Percentiles rank a stretch among this genome's conserved stretches.
These are phyloP conservation scores for Thunnus thynnus DNA, from an alignment of 2,113 vertebrate species.

Conservation along the genomic window DNA sequence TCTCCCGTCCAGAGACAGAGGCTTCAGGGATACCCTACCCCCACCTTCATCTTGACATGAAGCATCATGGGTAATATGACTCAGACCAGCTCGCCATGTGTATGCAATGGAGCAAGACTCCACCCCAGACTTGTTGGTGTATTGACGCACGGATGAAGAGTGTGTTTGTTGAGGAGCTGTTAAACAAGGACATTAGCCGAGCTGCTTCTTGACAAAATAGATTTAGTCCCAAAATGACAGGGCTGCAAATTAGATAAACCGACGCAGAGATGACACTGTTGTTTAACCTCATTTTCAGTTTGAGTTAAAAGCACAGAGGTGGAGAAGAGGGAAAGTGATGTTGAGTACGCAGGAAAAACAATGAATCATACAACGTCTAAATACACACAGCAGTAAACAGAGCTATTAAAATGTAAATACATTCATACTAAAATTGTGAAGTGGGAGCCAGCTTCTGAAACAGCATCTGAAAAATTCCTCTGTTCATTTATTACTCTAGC, in stretches of 20 bases:
- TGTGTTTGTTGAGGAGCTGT: not conserved
- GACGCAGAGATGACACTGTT: constrained; percentile 5
- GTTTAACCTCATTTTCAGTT: constrained; percentile 42
- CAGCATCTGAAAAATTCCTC: constrained; percentile 2
- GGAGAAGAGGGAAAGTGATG: constrained; percentile 15
- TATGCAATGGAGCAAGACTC: not conserved
- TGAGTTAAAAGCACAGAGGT: constrained; percentile 21
- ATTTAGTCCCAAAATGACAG: not conserved
- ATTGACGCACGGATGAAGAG: not conserved
- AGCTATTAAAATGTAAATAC: constrained; percentile 58
- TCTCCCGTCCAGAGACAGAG: constrained; percentile 41
- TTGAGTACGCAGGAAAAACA: constrained; percentile 20
- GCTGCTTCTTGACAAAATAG: not conserved
- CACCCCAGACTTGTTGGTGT: not conserved
- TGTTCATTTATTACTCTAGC: not conserved
- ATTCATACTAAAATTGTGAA: constrained; percentile 35
- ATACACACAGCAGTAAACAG: constrained; percentile 22
- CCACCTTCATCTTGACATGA: constrained; percentile 29
- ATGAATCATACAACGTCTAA: constrained; percentile 29
- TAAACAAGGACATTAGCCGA: not conserved
- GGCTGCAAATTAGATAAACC: constrained; percentile 34
- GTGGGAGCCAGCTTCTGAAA: constrained; percentile 16
- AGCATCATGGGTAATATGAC: constrained; percentile 71
- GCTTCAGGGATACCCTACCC: constrained; percentile 57
- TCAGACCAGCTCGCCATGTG: constrained; percentile 37